Conservation (phyloP, 2,888 invertebrate genomes). For the Hoplodrina ambigua region DNA sequence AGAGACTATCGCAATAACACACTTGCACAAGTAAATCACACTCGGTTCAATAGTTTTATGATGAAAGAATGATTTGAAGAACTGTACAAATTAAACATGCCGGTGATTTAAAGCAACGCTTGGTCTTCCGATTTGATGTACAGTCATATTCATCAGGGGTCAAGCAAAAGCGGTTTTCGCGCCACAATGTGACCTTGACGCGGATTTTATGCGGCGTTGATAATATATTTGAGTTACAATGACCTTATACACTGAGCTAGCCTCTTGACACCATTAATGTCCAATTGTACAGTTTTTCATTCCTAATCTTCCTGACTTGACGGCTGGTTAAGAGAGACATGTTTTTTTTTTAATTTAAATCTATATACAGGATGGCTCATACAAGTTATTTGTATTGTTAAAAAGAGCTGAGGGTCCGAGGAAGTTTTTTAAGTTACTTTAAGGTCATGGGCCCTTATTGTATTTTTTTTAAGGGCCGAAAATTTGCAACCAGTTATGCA, state of each 20-base stretch:
- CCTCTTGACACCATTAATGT: constrained; percentile 36
- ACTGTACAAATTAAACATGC: constrained; percentile 39
- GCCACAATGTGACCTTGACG: constrained; percentile 40
- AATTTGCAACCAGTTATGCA: too few species aligned
- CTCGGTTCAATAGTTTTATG: constrained; percentile 38
- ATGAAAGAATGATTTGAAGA: constrained; percentile 50
- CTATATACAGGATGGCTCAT: too few species aligned
- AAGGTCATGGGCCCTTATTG: too few species aligned
- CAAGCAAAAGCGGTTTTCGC: constrained; percentile 45
- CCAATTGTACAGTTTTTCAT: constrained; percentile 11
- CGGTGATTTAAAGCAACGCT: constrained; percentile 17
- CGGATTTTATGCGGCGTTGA: constrained; percentile 27
- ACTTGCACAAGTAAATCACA: constrained; percentile 54
- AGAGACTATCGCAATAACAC: constrained; percentile 18
- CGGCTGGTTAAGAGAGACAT: background rate
- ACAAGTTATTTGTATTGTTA: too few species aligned
- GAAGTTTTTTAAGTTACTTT: too few species aligned
- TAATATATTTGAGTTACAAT: constrained; percentile 49
- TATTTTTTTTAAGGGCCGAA: too few species aligned
- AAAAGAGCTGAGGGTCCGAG: too few species aligned
- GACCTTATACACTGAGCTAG: constrained; percentile 40
- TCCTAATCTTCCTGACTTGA: background rate
- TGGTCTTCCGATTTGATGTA: constrained; percentile 42
- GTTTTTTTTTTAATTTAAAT: background rate
- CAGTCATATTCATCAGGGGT: constrained; percentile 41